Conservation (phyloP, 2,113 vertebrate genomes). For the Notothenia coriiceps region DNA sequence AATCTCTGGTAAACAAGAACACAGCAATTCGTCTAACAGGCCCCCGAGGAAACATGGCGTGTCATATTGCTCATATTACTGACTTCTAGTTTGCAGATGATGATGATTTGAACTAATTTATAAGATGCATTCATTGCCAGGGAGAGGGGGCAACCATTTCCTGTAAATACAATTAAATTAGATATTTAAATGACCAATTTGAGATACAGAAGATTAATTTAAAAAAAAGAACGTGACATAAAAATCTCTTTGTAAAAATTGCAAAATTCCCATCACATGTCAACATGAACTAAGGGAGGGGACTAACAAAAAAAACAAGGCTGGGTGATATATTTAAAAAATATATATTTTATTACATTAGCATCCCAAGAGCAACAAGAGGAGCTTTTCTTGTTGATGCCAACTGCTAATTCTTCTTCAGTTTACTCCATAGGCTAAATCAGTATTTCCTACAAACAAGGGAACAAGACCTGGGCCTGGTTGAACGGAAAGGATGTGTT, state of each 20-base stretch:
- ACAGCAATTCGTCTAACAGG: constrained; percentile 51
- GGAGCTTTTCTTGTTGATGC: no score
- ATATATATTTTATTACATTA: no score
- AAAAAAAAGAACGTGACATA: not conserved
- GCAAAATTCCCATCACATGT: no score
- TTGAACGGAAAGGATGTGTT: no score
- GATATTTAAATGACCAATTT: not conserved
- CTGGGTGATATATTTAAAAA: not conserved
- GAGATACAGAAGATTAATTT: not conserved
- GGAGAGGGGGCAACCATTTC: not conserved
- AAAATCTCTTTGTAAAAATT: no score
- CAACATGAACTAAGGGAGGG: no score
- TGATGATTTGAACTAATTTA: not conserved
- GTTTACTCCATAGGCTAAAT: no score
- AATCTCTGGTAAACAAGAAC: constrained; percentile 57
- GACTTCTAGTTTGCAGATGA: constrained; percentile 18
- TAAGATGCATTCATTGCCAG: not conserved
- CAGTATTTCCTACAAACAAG: no score
- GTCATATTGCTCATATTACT: constrained; percentile 40
- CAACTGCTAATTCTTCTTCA: no score
- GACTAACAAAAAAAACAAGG: no score
- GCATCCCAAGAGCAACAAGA: no score
- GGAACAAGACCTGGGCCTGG: no score
- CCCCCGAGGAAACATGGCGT: constrained; percentile 19
- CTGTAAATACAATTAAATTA: not conserved